Evolutionary conservation across 2,797 vertebrate genomes (phyloP).

Genomic region (Adrianichthys oophorus): DNA sequence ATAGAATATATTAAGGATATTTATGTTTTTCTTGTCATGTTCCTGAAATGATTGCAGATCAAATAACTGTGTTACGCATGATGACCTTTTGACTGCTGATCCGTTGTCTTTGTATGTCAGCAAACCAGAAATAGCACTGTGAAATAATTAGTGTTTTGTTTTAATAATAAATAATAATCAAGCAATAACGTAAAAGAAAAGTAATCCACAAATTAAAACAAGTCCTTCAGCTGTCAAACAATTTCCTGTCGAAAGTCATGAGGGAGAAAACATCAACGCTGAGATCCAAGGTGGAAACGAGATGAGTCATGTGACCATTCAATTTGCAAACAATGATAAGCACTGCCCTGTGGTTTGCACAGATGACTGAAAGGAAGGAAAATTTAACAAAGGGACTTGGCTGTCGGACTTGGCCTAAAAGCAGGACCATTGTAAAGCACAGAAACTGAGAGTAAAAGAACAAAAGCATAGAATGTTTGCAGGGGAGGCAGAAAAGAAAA

Average conservation of each 20-base stretch:
- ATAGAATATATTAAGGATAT: no score
- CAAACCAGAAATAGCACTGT: no score
- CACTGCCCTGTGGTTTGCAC: constrained; percentile 33
- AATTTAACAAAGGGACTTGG: constrained; percentile 49
- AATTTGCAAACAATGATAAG: constrained; percentile 51
- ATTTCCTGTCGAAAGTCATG: constrained; percentile 14
- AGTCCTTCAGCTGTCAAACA: constrained; percentile 5
- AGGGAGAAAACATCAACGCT: constrained; percentile 8
- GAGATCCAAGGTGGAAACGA: constrained; percentile 38
- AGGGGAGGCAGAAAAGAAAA: constrained; percentile 34
- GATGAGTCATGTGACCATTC: constrained; percentile 23
- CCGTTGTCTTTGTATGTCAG: no score
- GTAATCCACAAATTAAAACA: constrained; percentile 24
- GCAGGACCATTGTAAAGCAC: constrained; percentile 16
- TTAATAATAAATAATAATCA: background rate
- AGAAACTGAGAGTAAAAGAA: constrained; percentile 17
- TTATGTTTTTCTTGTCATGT: background rate
- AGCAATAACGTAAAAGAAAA: background rate
- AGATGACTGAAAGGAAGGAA: constrained; percentile 61
- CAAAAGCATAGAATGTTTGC: background rate
- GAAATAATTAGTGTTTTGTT: background rate
- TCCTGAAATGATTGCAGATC: background rate
- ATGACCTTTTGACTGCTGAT: no score
- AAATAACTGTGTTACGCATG: no score
- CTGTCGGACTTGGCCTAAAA: constrained; percentile 23